phyloP scores from a whole-genome alignment of 2,888 invertebrate genomes.

The Sericinus montela region DNA sequence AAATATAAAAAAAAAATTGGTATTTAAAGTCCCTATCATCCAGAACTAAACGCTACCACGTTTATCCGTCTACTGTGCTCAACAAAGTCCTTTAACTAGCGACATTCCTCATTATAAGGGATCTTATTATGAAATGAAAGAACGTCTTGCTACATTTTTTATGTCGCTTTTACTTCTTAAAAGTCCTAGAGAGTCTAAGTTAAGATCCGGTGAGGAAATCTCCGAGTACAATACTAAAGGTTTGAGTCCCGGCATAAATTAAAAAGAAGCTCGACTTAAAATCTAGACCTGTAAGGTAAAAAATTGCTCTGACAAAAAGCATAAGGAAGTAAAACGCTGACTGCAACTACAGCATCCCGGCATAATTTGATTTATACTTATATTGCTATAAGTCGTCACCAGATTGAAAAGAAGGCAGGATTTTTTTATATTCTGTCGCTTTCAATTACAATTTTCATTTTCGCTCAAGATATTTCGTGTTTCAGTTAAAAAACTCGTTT shows the following conservation, averaged over 20 bases:
- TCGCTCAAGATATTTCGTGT: no score
- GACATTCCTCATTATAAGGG: no score
- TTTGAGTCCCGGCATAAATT: constrained; percentile 14
- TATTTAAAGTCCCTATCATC: no score
- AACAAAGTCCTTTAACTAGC: neutral
- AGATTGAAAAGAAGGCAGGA: neutral
- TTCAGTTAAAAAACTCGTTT: no score
- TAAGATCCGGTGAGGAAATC: constrained; percentile 9
- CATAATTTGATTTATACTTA: constrained; percentile 10
- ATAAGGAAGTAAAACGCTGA: constrained; percentile 11
- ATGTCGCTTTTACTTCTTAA: neutral
- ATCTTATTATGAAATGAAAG: neutral
- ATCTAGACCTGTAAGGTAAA: constrained; percentile 2
- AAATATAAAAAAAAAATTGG: no score
- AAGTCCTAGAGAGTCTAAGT: neutral
- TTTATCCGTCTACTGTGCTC: neutral
- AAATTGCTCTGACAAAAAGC: constrained; percentile 8
- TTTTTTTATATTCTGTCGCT: constrained; percentile 2
- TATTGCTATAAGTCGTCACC: constrained; percentile 3
- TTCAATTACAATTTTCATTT: neutral
- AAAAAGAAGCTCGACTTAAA: constrained; percentile 14
- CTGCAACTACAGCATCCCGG: neutral
- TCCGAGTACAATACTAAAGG: neutral
- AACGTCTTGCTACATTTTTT: neutral
- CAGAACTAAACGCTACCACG: neutral